Evolutionary conservation across 2,888 invertebrate genomes (phyloP).

Genomic region (Lasioglossum vierecki): DNA sequence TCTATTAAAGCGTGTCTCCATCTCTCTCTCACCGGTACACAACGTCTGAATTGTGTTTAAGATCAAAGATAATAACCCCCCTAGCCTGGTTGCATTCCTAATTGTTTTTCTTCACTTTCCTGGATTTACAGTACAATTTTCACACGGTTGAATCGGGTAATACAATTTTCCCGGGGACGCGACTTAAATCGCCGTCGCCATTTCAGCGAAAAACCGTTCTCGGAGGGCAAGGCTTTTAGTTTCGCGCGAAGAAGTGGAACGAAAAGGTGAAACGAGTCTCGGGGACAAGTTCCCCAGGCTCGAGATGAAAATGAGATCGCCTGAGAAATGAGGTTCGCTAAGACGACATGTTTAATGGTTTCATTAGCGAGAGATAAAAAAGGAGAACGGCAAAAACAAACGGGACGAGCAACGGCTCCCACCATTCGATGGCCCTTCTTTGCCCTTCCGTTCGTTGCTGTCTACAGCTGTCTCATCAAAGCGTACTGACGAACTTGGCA

Average conservation of each 20-base stretch:
- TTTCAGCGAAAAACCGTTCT: constrained; percentile 54
- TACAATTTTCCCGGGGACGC: constrained; percentile 32
- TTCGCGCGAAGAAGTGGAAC: constrained; percentile 34
- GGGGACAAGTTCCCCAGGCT: constrained; percentile 40
- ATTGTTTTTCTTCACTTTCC: constrained; percentile 44
- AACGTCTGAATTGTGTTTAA: neutral
- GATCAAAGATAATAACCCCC: constrained; percentile 3
- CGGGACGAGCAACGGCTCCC: neutral
- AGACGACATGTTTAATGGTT: constrained; percentile 77
- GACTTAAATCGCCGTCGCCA: constrained; percentile 42
- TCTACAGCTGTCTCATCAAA: neutral
- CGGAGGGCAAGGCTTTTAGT: constrained; percentile 30
- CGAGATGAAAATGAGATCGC: constrained; percentile 75
- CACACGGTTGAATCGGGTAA: constrained; percentile 45
- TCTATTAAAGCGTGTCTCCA: neutral
- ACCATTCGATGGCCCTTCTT: constrained; percentile 45
- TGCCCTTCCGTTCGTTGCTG: constrained; percentile 18
- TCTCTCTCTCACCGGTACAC: neutral
- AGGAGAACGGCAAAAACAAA: constrained; percentile 49
- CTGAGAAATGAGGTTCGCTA: constrained; percentile 71
- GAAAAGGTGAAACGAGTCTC: constrained; percentile 30
- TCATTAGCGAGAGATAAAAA: constrained; percentile 71
- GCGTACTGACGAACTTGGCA: neutral
- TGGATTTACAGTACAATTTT: constrained; percentile 42
- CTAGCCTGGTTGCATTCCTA: neutral